Percentiles rank a stretch among this genome's conserved stretches.
Conservation (phyloP, 64 coral and sea anemone genomes). For the Actinia equina region DNA sequence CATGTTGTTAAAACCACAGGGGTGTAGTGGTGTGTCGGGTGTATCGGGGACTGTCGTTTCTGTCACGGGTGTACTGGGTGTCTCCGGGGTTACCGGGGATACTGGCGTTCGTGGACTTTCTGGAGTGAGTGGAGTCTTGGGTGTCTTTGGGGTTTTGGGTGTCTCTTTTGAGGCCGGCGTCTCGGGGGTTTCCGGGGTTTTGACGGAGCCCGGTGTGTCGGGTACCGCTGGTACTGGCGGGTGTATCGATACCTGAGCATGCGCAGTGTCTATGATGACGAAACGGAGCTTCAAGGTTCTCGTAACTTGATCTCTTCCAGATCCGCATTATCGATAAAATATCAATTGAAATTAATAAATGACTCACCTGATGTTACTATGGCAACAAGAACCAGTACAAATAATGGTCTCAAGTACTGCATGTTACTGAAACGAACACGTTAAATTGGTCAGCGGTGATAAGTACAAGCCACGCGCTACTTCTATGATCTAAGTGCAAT, state of each 20-base stretch:
- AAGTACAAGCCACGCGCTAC: background rate
- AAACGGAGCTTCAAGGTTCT: background rate
- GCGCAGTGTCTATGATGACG: constrained; percentile 20
- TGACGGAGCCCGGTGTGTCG: constrained; percentile 36
- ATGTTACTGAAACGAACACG: background rate
- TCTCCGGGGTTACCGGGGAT: constrained; percentile 57
- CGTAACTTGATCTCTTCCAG: background rate
- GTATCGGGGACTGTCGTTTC: constrained; percentile 35
- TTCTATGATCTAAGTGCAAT: background rate
- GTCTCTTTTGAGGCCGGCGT: constrained; percentile 57
- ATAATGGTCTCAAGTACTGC: background rate
- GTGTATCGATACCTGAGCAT: constrained; percentile 20
- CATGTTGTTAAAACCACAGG: background rate
- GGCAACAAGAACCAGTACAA: background rate
- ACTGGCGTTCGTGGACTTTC: constrained; percentile 53
- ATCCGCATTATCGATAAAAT: background rate
- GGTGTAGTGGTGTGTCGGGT: constrained; percentile 41
- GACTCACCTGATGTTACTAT: background rate
- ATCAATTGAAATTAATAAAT: background rate
- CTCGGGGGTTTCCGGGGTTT: constrained; percentile 44
- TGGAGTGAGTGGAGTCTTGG: constrained; percentile 52
- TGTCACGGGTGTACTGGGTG: constrained; percentile 34
- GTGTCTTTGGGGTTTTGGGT: constrained; percentile 46
- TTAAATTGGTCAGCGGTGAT: background rate
- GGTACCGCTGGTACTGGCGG: constrained; percentile 18